Evolutionary conservation across 2,113 vertebrate species (phyloP), one percentile per base, ranked within the genome.

Genomic region (Menura novaehollandiae): DNA sequence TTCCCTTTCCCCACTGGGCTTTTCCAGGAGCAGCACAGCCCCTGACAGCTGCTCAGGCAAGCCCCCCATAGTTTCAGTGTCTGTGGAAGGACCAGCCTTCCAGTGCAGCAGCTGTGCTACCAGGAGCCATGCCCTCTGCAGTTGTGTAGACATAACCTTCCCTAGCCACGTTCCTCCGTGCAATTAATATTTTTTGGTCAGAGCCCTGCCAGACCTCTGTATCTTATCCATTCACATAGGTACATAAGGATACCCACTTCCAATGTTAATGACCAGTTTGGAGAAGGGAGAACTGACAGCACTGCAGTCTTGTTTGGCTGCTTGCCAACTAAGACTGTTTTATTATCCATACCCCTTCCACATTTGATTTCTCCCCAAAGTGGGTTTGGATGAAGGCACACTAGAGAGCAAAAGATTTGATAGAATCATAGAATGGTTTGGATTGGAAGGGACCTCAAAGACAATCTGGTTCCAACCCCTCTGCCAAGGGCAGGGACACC

Each of bases 101-200:
- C 20, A 7, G 12, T 13, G 47, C 27, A 26, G 41, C 43, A 37
- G 26, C 0, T 56, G 47, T 13, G 14, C 1, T 4, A 28, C 15
- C 17, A 6, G 1, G 44, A 21, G 37, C 16, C 3, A 3, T 7
- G 6, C 21, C 44, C 33, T 1, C 16, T 1, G 1, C 10, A 11
- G 22, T 20, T 49, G 13, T 35, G 21, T 2, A 22, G n/a, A 13
- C n/a, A 33, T 23, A 21, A 37, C 10, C n/a, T 44, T 53, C 58
- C 26, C 19, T 3, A 22, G 15, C 27, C 18, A 10, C 21, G 7
- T 37, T 20, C 32, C 39, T 63, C 51, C 0, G 0, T 63, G 26
- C 35, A 41, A 51, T 51, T 10, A 46, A 7, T 4, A 16, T 23
- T 73, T 58, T 51, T 26, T 27, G 66, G 24, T 20, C 49, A 64